These are phyloP conservation scores for Trilocha varians DNA, from an alignment of 2,888 invertebrate species.

Conservation along the genomic window DNA sequence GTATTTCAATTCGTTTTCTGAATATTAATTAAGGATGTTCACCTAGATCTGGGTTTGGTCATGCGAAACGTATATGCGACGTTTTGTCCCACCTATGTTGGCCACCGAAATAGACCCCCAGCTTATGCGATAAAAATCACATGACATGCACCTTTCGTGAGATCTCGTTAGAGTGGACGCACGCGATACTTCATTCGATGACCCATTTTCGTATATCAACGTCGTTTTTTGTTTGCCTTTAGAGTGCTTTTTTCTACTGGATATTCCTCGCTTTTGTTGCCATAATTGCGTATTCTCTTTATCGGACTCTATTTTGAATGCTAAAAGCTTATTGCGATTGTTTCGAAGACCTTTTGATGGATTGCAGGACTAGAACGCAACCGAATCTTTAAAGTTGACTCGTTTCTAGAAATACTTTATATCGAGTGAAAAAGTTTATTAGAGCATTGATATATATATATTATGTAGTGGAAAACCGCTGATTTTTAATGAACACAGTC, in stretches of 20 bases:
- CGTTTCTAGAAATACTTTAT: too few relatives aligned
- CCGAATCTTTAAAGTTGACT: too few relatives aligned
- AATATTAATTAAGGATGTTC: neutral
- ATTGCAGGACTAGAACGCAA: too few relatives aligned
- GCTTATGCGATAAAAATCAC: constrained; percentile 6
- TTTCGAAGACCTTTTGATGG: neutral
- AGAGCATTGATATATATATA: too few relatives aligned
- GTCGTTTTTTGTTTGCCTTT: constrained; percentile 38
- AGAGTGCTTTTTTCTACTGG: constrained; percentile 30
- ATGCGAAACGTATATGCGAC: constrained; percentile 26
- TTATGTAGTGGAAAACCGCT: too few relatives aligned
- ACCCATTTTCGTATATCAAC: constrained; percentile 46
- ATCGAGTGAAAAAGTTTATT: too few relatives aligned
- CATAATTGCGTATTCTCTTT: constrained; percentile 34
- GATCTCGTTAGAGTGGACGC: constrained; percentile 27
- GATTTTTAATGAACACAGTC: too few relatives aligned
- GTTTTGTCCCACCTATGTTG: constrained; percentile 15
- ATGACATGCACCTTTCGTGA: constrained; percentile 14
- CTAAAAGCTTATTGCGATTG: neutral
- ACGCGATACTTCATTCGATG: constrained; percentile 40
- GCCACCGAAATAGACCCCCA: constrained; percentile 13
- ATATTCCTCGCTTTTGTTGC: constrained; percentile 31
- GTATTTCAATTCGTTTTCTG: neutral
- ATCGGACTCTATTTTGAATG: constrained; percentile 1
- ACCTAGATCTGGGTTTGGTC: constrained; percentile 13